Conservation (phyloP, 2,113 vertebrate species). For the Prunella fulvescens region DNA sequence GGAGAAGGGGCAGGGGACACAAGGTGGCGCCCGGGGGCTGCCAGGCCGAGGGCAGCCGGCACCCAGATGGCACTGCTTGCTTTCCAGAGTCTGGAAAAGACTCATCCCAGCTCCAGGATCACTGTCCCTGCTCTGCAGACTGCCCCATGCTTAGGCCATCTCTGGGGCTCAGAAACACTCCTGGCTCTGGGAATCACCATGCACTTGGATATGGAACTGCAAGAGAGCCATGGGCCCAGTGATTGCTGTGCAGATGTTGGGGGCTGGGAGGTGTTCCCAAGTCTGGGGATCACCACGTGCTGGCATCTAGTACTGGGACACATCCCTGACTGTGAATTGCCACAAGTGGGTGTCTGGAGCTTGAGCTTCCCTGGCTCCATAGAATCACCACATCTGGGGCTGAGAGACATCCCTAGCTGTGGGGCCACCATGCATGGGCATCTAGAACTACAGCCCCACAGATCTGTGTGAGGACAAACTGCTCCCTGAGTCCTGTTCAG, state of each 20-base stretch:
- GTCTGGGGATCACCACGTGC: not conserved
- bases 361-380: not conserved
- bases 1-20: not conserved
- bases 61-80: not conserved
- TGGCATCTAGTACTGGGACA: not conserved
- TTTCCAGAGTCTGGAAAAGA: not conserved
- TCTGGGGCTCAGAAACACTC: not conserved
- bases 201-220: not conserved
- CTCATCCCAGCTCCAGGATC: not conserved
- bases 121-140: fast-evolving
- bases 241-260: not conserved
- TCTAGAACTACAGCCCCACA: not conserved
- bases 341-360: no score
- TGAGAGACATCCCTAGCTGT: not conserved
- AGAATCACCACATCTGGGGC: not conserved
- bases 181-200: not conserved
- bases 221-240: not conserved
- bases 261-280: not conserved
- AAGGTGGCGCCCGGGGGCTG: slow-evolving; percentile 11
- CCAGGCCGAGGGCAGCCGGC: not conserved
- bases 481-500: not conserved
- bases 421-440: fast-evolving
- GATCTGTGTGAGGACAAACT: not conserved
- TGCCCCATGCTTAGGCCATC: not conserved
- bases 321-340: not conserved